Conservation (phyloP, 2,888 invertebrate genomes). For the Julus scanicus region DNA sequence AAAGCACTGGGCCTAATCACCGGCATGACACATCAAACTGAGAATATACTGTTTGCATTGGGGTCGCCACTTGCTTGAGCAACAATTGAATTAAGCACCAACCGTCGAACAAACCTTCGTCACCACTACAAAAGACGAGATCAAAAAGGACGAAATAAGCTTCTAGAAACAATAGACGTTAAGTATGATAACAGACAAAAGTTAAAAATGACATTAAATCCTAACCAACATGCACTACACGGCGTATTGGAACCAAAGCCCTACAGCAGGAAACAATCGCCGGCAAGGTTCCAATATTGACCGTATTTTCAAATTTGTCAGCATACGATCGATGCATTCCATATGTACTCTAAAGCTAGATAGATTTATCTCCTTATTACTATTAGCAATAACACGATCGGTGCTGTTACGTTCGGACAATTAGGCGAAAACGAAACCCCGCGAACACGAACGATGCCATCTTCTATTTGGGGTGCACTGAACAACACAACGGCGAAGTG, state of each 20-base stretch:
- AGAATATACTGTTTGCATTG: neutral
- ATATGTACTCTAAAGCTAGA: neutral
- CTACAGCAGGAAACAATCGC: neutral
- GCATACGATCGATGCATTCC: neutral
- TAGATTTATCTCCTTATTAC: neutral
- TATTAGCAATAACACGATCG: neutral
- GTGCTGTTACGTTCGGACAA: neutral
- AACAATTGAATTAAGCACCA: neutral
- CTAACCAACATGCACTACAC: neutral
- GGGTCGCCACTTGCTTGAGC: conserved; percentile 34
- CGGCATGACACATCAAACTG: neutral
- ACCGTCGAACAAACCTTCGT: neutral
- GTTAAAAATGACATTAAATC: neutral
- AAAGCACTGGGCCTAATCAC: neutral
- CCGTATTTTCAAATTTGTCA: neutral
- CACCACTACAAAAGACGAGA: neutral
- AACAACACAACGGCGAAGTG: conserved; percentile 7
- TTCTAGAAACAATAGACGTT: neutral
- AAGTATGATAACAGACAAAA: neutral
- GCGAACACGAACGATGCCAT: neutral
- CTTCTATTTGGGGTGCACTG: neutral
- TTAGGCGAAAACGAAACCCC: neutral
- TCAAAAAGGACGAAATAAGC: neutral
- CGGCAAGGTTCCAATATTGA: neutral
- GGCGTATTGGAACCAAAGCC: neutral